These are phyloP conservation scores for Hycleus phaleratus DNA, from an alignment of 1,140 invertebrate species.

Conservation along the genomic window DNA sequence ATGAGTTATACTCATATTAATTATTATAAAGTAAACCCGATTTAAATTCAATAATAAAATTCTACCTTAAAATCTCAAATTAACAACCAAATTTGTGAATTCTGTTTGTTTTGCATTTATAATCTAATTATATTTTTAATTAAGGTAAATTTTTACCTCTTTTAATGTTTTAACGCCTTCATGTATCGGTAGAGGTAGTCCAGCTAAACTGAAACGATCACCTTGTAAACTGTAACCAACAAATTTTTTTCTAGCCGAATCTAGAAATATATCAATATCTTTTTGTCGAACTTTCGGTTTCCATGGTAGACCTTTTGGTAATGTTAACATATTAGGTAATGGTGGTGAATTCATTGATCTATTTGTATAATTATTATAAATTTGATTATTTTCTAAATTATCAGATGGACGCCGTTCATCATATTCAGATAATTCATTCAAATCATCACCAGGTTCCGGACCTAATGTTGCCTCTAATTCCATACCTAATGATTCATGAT, in stretches of 20 bases:
- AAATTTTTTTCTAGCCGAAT: conserved; percentile 88
- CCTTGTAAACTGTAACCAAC: conserved; percentile 84
- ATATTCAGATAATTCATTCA: conserved; percentile 40
- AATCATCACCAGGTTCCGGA: conserved; percentile 44
- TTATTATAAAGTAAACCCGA: too few relatives aligned
- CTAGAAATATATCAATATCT: conserved; percentile 86
- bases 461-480: conserved; percentile 51
- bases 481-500: conserved; percentile 65
- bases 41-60: background rate
- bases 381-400: conserved; percentile 35
- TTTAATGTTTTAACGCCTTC: conserved; percentile 88
- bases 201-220: conserved; percentile 80
- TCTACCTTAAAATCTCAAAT: too few relatives aligned
- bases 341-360: conserved; percentile 20
- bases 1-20: too few relatives aligned
- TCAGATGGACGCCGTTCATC: conserved; percentile 48
- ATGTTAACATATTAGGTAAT: conserved; percentile 8
- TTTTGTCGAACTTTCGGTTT: conserved; percentile 91
- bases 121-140: too few relatives aligned
- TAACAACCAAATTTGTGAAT: too few relatives aligned
- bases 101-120: too few relatives aligned
- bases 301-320: conserved; percentile 71
- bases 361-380: conserved; percentile 25
- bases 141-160: conserved; percentile 41
- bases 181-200: conserved; percentile 89